phyloP scores from a whole-genome alignment of 2,888 invertebrate species.

The Oscheius sp. region DNA sequence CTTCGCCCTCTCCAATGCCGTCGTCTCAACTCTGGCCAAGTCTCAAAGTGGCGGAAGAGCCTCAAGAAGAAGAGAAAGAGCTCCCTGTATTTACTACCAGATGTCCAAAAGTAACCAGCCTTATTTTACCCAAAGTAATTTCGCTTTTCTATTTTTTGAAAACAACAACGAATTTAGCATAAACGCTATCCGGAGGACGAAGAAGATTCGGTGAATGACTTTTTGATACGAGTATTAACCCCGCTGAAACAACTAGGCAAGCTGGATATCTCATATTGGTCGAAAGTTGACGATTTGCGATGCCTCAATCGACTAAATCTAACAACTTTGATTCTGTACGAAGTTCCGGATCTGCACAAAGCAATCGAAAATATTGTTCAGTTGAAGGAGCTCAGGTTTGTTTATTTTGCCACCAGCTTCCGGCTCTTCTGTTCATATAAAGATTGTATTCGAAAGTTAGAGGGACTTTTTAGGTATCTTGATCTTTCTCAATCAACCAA shows the following conservation, averaged over 20 bases:
- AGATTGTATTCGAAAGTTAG: neutral
- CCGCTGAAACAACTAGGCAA: slow-evolving; percentile 45
- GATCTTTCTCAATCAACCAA: slow-evolving; percentile 80
- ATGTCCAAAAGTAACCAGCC: slow-evolving; percentile 43
- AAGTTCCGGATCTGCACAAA: slow-evolving; percentile 79
- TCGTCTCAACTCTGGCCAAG: slow-evolving; percentile 18
- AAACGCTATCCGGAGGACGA: slow-evolving; percentile 43
- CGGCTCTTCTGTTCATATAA: neutral
- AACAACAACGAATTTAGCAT: slow-evolving; percentile 4
- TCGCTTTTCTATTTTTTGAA: neutral
- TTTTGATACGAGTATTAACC: slow-evolving; percentile 48
- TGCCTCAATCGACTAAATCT: slow-evolving; percentile 78
- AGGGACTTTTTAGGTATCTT: slow-evolving; percentile 77
- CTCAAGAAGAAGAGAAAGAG: slow-evolving; percentile 36
- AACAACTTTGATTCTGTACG: slow-evolving; percentile 82
- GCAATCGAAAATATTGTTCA: slow-evolving; percentile 73
- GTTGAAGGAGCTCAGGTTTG: slow-evolving; percentile 74
- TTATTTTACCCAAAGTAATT: slow-evolving; percentile 36
- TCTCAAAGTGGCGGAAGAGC: neutral
- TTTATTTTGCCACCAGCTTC: neutral
- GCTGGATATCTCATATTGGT: slow-evolving; percentile 64
- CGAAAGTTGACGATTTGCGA: slow-evolving; percentile 76
- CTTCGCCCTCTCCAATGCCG: neutral
- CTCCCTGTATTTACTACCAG: slow-evolving; percentile 44
- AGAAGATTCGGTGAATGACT: slow-evolving; percentile 40